phyloP scores from a whole-genome alignment of 2,797 vertebrate genomes.

The Myotis pilosus region DNA sequence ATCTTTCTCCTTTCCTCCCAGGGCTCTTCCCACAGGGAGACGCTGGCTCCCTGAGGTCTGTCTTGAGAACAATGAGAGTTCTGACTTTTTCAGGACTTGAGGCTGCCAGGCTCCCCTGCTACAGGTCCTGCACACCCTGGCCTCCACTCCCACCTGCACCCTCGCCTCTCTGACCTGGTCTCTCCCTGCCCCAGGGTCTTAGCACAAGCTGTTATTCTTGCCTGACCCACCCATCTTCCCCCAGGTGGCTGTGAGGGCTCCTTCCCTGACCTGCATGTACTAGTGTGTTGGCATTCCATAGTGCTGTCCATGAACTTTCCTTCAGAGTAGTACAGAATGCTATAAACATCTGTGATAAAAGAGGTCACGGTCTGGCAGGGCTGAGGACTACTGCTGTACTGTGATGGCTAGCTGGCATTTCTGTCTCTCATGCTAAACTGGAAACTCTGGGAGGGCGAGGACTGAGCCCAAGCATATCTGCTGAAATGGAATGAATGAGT shows the following conservation, averaged over 20 bases:
- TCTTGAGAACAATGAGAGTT: background rate
- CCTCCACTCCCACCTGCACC: background rate
- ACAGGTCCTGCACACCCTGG: background rate
- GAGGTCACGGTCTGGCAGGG: background rate
- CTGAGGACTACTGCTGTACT: background rate
- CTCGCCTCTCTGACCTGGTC: background rate
- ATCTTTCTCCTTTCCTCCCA: background rate
- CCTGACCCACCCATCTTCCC: background rate
- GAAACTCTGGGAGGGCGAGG: background rate
- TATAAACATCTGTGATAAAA: background rate
- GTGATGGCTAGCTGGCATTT: background rate
- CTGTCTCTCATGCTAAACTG: background rate
- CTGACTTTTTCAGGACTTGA: background rate
- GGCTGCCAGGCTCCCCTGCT: background rate
- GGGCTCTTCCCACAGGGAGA: background rate
- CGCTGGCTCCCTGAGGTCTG: background rate
- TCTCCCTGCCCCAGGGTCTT: background rate
- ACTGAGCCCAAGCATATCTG: background rate
- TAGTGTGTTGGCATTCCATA: background rate
- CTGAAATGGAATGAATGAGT: background rate
- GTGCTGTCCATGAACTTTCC: background rate
- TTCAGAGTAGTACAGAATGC: background rate
- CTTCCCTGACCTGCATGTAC: background rate
- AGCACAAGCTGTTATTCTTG: background rate
- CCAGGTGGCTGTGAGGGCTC: background rate